Base-by-base conservation (phyloP, 2,113 vertebrate species). In the Ictidomys tridecemlineatus region DNA sequence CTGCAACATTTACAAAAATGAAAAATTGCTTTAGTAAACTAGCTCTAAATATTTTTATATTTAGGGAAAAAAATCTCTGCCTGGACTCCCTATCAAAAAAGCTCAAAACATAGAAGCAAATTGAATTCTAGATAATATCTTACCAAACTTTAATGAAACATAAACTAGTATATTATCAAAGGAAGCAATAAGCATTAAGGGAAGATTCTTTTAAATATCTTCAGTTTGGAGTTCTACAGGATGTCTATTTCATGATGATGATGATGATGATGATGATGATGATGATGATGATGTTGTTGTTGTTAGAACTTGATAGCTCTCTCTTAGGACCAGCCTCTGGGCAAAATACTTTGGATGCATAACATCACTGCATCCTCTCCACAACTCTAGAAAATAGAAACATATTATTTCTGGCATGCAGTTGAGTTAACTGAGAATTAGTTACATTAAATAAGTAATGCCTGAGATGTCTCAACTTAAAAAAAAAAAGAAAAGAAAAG, bases 91-190 rank as follows among this genome's bases (percentile, higher is more conserved):
- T 7, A 17, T 34, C 14, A 16, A 70, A 70, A n/a, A 34, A 70
- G 8, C 22, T 26, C 7, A 82, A 88, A 86, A 45, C 16, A 65
- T 86, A 76, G 76, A n/a, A 93, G 26, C 16, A 96, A 90, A 80
- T 91, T 48, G 4, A 84, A 73, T 56, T 92, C 78, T 79, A 94
- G 92, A 69, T 45, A 89, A 85, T 72, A 77, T 53, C 22, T 73
- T 78, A 67, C 42, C 24, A 91, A 87, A 91, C 70, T 67, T 32
- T 78, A 88, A 72, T 89, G 22, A 3, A 78, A n/a, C 45, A 76
- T 78, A 85, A 77, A 69, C 18, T 42, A 22, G 18, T 51, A 37
- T 45, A 45, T 42, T 86, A 78, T 74, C 34, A 93, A 94, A 67
- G 63, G 17, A 76, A 88, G 88, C 8, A 42, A 5, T 61, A 92